Evolutionary conservation across 1,140 invertebrate genomes (phyloP).

Genomic region (Hycleus phaleratus): DNA sequence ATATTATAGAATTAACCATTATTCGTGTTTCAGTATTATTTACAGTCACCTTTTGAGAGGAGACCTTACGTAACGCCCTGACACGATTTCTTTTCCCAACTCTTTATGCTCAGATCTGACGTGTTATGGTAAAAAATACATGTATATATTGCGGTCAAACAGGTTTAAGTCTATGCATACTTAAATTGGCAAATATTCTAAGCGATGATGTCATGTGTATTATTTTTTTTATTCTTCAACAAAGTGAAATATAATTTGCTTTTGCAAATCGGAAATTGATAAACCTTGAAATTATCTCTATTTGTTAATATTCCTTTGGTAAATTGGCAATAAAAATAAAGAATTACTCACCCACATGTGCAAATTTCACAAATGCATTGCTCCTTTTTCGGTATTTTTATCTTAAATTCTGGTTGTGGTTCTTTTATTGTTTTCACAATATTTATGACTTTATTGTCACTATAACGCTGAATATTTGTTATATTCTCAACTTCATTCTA

Average conservation of each 20-base stretch:
- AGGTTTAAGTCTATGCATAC: conserved; percentile 9
- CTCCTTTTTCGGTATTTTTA: conserved; percentile 51
- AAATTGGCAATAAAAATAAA: conserved; percentile 22
- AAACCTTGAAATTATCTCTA: not conserved
- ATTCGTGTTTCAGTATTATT: too few species aligned
- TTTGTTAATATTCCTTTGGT: not conserved
- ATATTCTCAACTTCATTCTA: conserved; percentile 39
- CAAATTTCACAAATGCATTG: conserved; percentile 85
- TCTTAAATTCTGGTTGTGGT: conserved; percentile 26
- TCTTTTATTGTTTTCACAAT: conserved; percentile 42
- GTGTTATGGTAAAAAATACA: not conserved
- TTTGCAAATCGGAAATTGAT: not conserved
- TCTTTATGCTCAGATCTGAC: too few species aligned
- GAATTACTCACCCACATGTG: conserved; percentile 76
- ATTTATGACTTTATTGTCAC: conserved; percentile 37
- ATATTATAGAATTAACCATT: too few species aligned
- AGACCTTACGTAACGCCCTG: too few species aligned
- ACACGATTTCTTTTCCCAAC: too few species aligned
- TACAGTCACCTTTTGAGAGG: too few species aligned
- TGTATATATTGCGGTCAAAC: not conserved
- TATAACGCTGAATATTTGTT: conserved; percentile 34
- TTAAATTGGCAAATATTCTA: conserved; percentile 23
- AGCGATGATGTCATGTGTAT: conserved; percentile 22
- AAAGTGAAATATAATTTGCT: too few species aligned
- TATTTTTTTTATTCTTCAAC: too few species aligned